These are phyloP conservation scores for Echiichthys vipera DNA, from an alignment of 2,797 vertebrate species.

Conservation along the genomic window DNA sequence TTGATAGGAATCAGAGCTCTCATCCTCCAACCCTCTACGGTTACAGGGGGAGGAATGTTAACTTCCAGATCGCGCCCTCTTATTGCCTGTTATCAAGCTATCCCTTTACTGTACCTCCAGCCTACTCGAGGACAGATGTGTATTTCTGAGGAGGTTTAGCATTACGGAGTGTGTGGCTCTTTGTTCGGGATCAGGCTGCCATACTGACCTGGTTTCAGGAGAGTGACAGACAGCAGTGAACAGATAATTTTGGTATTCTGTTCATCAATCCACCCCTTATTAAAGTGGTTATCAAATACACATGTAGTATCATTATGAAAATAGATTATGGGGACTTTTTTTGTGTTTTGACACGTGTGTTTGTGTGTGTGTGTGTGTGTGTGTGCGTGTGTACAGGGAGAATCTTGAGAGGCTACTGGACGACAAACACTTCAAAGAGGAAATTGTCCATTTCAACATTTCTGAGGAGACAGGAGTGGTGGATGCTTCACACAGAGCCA, in stretches of 20 bases:
- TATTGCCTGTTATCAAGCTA: constrained; percentile 44
- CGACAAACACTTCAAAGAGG: constrained; percentile 96
- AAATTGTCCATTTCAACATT: constrained; percentile 95
- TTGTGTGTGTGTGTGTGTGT: constrained; percentile 18
- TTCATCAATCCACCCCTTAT: not conserved
- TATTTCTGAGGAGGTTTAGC: constrained; percentile 6
- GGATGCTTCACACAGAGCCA: constrained; percentile 87
- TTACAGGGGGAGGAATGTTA: constrained; percentile 66
- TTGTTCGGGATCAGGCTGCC: constrained; percentile 33
- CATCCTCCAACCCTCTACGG: constrained; percentile 42
- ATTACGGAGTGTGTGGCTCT: constrained; percentile 42
- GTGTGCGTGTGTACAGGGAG: constrained; percentile 83
- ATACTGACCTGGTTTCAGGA: constrained; percentile 28
- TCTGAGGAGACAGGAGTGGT: constrained; percentile 91
- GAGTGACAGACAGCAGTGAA: not conserved
- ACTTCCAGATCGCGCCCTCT: constrained; percentile 28
- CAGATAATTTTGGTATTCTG: not conserved
- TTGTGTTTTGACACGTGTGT: too few species aligned
- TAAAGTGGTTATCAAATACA: not conserved
- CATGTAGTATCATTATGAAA: not conserved
- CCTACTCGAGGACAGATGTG: constrained; percentile 40
- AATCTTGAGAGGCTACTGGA: constrained; percentile 93
- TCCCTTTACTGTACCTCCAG: constrained; percentile 38
- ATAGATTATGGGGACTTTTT: not conserved
- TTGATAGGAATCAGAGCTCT: constrained; percentile 26